Evolutionary conservation across 2,113 vertebrate genomes (phyloP).

Genomic region (Esox niger): DNA sequence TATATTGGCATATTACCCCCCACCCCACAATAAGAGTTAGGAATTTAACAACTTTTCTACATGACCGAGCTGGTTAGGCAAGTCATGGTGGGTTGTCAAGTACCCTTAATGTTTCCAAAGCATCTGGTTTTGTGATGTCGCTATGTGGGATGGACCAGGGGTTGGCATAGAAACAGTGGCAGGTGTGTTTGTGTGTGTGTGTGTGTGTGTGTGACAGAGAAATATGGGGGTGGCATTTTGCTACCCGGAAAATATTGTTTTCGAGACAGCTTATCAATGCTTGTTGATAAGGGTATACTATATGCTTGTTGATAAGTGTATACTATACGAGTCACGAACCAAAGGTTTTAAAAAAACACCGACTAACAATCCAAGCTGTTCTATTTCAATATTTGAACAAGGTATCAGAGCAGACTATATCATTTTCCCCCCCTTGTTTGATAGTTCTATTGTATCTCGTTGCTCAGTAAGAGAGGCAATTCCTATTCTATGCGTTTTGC

Average conservation of each 20-base stretch:
- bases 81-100: too few species aligned
- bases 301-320: too few species aligned
- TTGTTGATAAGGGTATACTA: not conserved
- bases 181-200: conserved; percentile 45
- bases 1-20: too few species aligned
- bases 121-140: not conserved
- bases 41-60: too few species aligned
- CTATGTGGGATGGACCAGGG: conserved; percentile 33
- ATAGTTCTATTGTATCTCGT: not conserved
- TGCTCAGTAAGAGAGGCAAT: not conserved
- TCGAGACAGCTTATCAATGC: not conserved
- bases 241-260: conserved; percentile 6
- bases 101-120: too few species aligned
- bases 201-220: conserved; percentile 24
- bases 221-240: not conserved
- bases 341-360: not conserved
- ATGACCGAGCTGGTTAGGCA: too few species aligned
- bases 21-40: too few species aligned
- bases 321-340: not conserved
- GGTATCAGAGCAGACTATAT: not conserved
- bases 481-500: too few species aligned
- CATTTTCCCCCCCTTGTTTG: not conserved
- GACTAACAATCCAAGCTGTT: not conserved
- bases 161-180: conserved; percentile 67
- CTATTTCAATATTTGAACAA: not conserved